A percentile compares a stretch with the other conserved stretches of the same genome.
Evolutionary conservation across 2,888 invertebrate species (phyloP).

Genomic region (Gymnosoma rotundatum): DNA sequence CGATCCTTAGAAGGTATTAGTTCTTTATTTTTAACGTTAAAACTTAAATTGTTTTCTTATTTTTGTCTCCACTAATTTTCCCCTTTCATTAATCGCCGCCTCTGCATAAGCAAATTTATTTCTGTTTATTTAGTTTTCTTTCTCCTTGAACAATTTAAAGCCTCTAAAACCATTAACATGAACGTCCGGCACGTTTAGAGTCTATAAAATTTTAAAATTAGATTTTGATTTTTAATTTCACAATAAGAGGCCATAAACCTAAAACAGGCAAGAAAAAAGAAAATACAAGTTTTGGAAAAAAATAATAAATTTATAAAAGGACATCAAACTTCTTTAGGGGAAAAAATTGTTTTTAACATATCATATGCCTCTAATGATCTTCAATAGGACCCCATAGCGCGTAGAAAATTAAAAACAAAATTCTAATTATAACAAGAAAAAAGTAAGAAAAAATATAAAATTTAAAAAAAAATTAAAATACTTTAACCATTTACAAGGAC

Average conservation of each 20-base stretch:
- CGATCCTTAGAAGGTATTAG: no score
- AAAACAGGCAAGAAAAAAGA: background rate
- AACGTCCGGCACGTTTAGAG: background rate
- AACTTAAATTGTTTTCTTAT: no score
- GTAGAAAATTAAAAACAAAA: background rate
- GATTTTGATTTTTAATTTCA: constrained; percentile 58
- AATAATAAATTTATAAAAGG: constrained; percentile 1
- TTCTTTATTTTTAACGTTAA: no score
- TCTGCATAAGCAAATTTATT: no score
- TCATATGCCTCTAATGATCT: background rate
- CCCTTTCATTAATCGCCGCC: no score
- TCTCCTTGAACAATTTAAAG: constrained; percentile 38
- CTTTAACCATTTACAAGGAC: background rate
- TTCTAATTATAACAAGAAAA: background rate
- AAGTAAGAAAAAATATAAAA: background rate
- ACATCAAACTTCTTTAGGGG: background rate
- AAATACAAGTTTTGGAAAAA: background rate
- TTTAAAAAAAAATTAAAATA: background rate
- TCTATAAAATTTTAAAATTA: constrained; percentile 44
- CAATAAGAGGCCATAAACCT: constrained; percentile 16
- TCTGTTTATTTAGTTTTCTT: background rate
- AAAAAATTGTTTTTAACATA: background rate
- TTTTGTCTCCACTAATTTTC: no score
- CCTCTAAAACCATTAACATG: constrained; percentile 12
- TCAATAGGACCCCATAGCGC: background rate